These are phyloP conservation scores for Gasterosteus nipponicus DNA, from an alignment of 2,113 vertebrate genomes.

Conservation along the genomic window DNA sequence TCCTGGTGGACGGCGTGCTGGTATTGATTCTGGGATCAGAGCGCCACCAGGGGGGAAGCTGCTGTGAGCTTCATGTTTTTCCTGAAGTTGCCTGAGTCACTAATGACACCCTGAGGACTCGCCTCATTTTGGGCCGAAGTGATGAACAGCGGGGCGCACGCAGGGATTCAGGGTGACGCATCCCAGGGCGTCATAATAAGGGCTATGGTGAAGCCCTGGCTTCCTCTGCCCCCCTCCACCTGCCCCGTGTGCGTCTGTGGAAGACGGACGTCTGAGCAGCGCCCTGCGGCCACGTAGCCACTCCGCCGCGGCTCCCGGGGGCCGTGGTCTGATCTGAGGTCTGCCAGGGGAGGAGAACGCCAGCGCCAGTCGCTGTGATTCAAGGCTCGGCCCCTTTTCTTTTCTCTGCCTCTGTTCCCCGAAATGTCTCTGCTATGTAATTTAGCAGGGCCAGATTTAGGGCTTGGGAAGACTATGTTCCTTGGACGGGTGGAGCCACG, in stretches of 20 bases:
- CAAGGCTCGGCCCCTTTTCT: conserved; percentile 17
- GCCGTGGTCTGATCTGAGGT: conserved; percentile 58
- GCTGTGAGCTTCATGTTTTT: conserved; percentile 38
- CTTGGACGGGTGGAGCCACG: conserved; percentile 63
- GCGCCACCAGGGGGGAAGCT: conserved; percentile 10
- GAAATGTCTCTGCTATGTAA: conserved; percentile 71
- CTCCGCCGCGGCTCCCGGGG: conserved; percentile 45
- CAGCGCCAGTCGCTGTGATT: neutral
- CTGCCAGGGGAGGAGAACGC: conserved; percentile 49
- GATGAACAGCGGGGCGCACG: conserved; percentile 18
- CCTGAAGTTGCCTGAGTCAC: conserved; percentile 55
- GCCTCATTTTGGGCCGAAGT: conserved; percentile 37
- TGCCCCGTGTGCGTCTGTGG: conserved; percentile 14
- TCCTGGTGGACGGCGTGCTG: neutral
- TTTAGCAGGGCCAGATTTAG: conserved; percentile 73
- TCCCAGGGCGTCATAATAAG: conserved; percentile 35
- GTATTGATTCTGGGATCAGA: conserved; percentile 43
- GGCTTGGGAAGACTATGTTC: conserved; percentile 65
- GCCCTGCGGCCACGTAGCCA: conserved; percentile 36
- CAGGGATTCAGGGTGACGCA: conserved; percentile 36
- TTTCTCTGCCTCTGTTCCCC: conserved; percentile 41
- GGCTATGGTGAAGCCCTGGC: conserved; percentile 22
- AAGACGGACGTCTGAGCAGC: conserved; percentile 66
- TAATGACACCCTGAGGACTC: conserved; percentile 39
- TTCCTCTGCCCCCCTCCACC: conserved; percentile 32